A percentile compares a stretch with the other conserved stretches of the same genome.
These are phyloP conservation scores for Falco peregrinus DNA, from an alignment of 2,797 vertebrate genomes.

Conservation along the genomic window DNA sequence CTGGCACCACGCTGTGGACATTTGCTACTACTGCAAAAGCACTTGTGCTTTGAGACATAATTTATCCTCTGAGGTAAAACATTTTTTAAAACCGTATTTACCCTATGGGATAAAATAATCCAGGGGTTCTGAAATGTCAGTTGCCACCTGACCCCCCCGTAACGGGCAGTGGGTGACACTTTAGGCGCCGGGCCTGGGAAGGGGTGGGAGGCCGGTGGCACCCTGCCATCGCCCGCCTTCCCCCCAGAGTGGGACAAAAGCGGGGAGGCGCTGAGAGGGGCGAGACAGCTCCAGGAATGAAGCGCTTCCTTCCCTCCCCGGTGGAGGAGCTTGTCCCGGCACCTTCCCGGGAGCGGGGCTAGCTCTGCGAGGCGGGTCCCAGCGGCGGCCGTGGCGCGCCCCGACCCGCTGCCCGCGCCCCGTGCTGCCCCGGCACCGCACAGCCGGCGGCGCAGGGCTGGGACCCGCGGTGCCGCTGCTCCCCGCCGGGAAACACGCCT, in stretches of 20 bases:
- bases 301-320: accelerated
- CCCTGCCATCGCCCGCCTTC: accelerated
- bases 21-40: background rate
- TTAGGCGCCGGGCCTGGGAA: accelerated
- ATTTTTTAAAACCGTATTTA: background rate
- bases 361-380: accelerated
- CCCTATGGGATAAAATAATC: background rate
- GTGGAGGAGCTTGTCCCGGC: background rate
- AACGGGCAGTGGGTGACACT: accelerated
- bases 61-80: background rate
- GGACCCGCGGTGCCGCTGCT: no score
- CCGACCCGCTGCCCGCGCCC: no score
- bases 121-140: background rate
- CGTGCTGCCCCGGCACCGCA: no score
- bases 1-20: constrained; percentile 60
- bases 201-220: accelerated
- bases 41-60: background rate
- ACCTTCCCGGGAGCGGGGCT: accelerated
- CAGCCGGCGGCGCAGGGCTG: no score
- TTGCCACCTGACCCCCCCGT: background rate
- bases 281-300: background rate
- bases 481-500: no score
- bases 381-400: accelerated
- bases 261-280: accelerated
- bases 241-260: accelerated